Percentiles rank a stretch among this genome's conserved stretches.
Evolutionary conservation across 2,888 invertebrate species (phyloP).

Genomic region (Chalcis sispes): DNA sequence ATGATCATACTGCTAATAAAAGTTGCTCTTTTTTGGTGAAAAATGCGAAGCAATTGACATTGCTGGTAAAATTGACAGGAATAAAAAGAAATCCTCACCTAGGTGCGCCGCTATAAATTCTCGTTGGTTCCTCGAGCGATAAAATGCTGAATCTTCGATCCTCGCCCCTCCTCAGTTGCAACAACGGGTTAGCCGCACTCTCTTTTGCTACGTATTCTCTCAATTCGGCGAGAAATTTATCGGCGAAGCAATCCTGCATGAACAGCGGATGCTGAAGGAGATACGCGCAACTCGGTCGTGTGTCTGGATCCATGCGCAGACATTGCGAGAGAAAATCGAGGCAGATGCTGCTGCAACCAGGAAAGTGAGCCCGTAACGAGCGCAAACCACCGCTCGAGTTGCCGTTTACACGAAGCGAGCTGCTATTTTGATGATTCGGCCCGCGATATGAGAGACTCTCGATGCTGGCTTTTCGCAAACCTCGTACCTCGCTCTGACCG

Average conservation of each 20-base stretch:
- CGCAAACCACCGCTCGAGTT: conserved; percentile 65
- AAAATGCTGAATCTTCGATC: conserved; percentile 61
- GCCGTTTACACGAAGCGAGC: too few species aligned
- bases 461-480: conserved; percentile 69
- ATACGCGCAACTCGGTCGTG: conserved; percentile 80
- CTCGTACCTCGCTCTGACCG: conserved; percentile 63
- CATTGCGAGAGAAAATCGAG: conserved; percentile 79
- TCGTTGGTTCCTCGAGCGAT: conserved; percentile 62
- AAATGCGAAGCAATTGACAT: too few species aligned
- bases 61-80: too few species aligned
- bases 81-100: conserved; percentile 57
- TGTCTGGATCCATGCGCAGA: conserved; percentile 81
- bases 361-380: conserved; percentile 72
- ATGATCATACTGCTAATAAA: too few species aligned
- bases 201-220: conserved; percentile 82
- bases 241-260: conserved; percentile 81
- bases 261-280: conserved; percentile 84
- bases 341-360: conserved; percentile 74
- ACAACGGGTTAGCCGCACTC: conserved; percentile 78
- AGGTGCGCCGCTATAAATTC: conserved; percentile 62
- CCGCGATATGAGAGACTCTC: conserved; percentile 58
- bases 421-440: background rate
- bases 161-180: conserved; percentile 69
- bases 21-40: too few species aligned
- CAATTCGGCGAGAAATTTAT: conserved; percentile 82